These are phyloP conservation scores for Mixornis gularis DNA, from an alignment of 2,113 vertebrate genomes.

Conservation along the genomic window DNA sequence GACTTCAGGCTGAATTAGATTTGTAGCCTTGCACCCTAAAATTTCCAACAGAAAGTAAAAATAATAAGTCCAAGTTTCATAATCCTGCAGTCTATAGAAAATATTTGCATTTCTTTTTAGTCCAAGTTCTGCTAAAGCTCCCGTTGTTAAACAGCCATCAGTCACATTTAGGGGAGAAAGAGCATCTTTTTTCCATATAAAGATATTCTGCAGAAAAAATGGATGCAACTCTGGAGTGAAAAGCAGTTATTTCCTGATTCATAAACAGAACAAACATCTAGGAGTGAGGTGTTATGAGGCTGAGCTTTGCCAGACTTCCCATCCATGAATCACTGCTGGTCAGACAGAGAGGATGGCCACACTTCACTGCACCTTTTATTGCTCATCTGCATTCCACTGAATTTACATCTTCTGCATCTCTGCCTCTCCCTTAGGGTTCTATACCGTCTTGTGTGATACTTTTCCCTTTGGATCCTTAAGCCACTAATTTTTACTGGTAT, in stretches of 20 bases:
- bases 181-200: not conserved
- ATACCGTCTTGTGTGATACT: not conserved
- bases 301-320: not conserved
- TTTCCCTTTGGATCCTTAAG: not conserved
- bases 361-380: not conserved
- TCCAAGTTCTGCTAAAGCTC: not conserved
- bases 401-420: not conserved
- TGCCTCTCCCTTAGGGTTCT: not conserved
- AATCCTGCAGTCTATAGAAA: not conserved
- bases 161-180: not conserved
- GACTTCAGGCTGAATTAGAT: not conserved
- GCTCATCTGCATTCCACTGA: not conserved
- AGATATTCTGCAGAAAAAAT: not conserved
- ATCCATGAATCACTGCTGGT: not conserved
- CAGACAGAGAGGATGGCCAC: not conserved
- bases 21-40: not conserved
- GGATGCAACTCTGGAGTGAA: not conserved
- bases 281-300: not conserved
- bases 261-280: not conserved
- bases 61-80: not conserved
- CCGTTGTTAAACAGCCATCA: not conserved
- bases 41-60: not conserved
- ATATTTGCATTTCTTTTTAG: not conserved
- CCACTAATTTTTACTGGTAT: not conserved
- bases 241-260: not conserved